Conservation (phyloP, 1,140 invertebrate species). For the Drosophila arizonae region DNA sequence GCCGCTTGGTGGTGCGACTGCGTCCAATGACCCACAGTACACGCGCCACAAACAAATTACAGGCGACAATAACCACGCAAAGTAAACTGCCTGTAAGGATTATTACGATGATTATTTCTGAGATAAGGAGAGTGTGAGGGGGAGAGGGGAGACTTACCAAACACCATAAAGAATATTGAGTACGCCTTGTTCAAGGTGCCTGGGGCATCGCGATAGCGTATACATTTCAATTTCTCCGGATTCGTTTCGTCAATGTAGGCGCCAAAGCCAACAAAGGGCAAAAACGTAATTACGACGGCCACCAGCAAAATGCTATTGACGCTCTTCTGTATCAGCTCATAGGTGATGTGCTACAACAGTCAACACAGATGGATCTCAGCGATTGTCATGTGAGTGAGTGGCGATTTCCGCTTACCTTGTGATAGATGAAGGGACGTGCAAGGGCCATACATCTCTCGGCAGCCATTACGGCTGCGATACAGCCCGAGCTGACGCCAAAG, state of each 20-base stretch:
- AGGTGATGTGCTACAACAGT: slow-evolving; percentile 89
- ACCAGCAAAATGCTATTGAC: slow-evolving; percentile 88
- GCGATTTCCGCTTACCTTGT: slow-evolving; percentile 87
- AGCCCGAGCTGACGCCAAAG: slow-evolving; percentile 93
- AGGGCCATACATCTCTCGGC: slow-evolving; percentile 92
- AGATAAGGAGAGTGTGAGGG: neutral
- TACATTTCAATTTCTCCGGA: slow-evolving; percentile 83
- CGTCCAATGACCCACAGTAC: slow-evolving; percentile 87
- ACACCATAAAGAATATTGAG: slow-evolving; percentile 90
- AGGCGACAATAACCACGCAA: slow-evolving; percentile 90
- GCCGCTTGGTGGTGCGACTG: slow-evolving; percentile 68
- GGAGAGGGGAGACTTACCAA: slow-evolving; percentile 85
- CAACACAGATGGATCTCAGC: slow-evolving; percentile 14
- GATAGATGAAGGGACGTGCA: slow-evolving; percentile 93
- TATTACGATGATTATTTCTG: no score
- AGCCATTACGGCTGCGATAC: slow-evolving; percentile 94
- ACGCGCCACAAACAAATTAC: slow-evolving; percentile 91
- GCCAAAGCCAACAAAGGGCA: slow-evolving; percentile 91
- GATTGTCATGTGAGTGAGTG: neutral
- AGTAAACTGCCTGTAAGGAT: slow-evolving; percentile 86
- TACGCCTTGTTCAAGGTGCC: slow-evolving; percentile 87
- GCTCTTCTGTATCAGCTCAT: slow-evolving; percentile 88
- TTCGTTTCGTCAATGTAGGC: slow-evolving; percentile 86
- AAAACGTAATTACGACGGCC: slow-evolving; percentile 88
- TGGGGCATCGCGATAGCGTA: slow-evolving; percentile 88